phyloP scores from a whole-genome alignment of 2,888 invertebrate genomes.

The Shargacucullia verbasci region DNA sequence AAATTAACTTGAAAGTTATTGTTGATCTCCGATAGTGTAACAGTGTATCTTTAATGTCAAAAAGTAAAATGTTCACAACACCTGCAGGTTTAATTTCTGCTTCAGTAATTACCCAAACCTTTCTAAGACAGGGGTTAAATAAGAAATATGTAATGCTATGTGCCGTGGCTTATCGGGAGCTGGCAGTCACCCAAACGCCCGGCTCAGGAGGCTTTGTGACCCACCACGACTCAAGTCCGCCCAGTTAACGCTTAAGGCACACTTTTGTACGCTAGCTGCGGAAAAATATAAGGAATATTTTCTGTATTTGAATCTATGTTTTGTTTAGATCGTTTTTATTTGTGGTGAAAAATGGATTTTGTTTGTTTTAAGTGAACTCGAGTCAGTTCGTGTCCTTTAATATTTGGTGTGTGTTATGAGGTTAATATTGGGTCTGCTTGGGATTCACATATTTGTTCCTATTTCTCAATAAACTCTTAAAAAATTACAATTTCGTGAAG shows the following conservation, averaged over 20 bases:
- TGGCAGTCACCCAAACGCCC: constrained; percentile 73
- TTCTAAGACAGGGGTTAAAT: constrained; percentile 58
- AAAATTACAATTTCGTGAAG: no score
- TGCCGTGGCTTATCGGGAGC: constrained; percentile 67
- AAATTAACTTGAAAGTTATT: no score
- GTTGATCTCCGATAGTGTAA: no score
- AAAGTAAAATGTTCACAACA: constrained; percentile 8
- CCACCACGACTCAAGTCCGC: constrained; percentile 69
- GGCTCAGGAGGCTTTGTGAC: constrained; percentile 63
- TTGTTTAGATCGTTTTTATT: constrained; percentile 30
- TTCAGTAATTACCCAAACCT: constrained; percentile 34
- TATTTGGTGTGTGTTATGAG: no score
- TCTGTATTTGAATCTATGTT: constrained; percentile 27
- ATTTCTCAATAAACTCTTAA: no score
- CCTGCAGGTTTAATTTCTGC: constrained; percentile 32
- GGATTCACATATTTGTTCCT: no score
- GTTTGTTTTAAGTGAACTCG: background rate
- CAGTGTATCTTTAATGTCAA: no score
- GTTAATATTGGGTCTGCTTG: no score
- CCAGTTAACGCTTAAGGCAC: constrained; percentile 67
- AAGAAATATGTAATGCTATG: constrained; percentile 71
- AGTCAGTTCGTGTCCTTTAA: no score
- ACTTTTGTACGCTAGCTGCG: constrained; percentile 26
- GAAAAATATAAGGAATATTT: constrained; percentile 29
- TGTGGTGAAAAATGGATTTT: background rate